Evolutionary conservation across 1,140 invertebrate genomes (phyloP).

Genomic region (Venturia canescens): DNA sequence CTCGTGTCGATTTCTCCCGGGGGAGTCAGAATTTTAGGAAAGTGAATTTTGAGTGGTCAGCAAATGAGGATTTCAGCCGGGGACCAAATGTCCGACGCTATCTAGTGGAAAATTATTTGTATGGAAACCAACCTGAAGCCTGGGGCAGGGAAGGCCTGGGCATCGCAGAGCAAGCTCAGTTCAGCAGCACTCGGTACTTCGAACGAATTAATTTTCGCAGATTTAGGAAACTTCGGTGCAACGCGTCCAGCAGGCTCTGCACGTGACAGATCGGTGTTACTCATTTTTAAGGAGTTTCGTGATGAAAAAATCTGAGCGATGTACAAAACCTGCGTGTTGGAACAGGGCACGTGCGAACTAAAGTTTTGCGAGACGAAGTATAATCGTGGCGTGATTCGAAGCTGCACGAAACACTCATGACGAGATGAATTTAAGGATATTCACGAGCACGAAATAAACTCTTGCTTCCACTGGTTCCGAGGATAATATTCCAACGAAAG

Average conservation of each 20-base stretch:
- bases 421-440: too few species aligned
- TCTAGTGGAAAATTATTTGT: too few species aligned
- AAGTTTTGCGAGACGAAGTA: background rate
- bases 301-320: background rate
- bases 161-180: conserved; percentile 81
- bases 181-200: conserved; percentile 51
- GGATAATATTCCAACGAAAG: too few species aligned
- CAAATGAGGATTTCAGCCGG: too few species aligned
- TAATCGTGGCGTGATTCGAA: background rate
- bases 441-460: too few species aligned
- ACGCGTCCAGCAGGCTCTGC: conserved; percentile 81
- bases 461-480: too few species aligned
- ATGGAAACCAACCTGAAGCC: conserved; percentile 23
- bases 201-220: conserved; percentile 66
- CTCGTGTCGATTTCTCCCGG: too few species aligned
- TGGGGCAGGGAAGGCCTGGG: conserved; percentile 74
- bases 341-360: conserved; percentile 74
- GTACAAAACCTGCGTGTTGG: conserved; percentile 83
- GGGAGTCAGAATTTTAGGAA: too few species aligned
- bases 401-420: too few species aligned
- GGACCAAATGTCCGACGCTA: too few species aligned
- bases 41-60: too few species aligned
- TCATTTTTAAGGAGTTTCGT: too few species aligned
- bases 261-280: background rate
- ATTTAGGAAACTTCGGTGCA: conserved; percentile 78